Evolutionary conservation across 2,888 invertebrate species (phyloP), one percentile per base, ranked within the genome.

Genomic region (Agapetus fuscipes): DNA sequence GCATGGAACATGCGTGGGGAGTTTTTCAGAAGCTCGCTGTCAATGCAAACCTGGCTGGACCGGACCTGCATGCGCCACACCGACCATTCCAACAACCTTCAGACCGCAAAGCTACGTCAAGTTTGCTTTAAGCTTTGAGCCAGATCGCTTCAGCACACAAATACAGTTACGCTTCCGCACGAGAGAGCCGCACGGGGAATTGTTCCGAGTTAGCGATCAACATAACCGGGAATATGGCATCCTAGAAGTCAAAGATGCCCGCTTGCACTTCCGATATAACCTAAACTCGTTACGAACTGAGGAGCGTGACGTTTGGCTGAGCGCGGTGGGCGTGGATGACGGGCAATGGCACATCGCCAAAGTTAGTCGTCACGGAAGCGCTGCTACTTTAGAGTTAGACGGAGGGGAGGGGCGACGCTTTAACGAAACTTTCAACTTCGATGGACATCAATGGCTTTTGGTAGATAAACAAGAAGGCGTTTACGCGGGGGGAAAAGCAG

Each of bases 291-390:
- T 90, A 47, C 74, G 89, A 47, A 90, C 91, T 3, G 91, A 93
- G 59, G 91, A 93, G 59, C 80, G 80, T 46, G 87, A 88, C 55
- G 81, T 96, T 51, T 88, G 89, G 87, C 66, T 94, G 34, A 85
- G 86, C 51, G 83, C 88, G 3, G 83, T 94, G 16, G 78, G 85
- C 1, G 93, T 95, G 2, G 90, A 93, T 55, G 90, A 95, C 58
- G 96, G 96, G 1, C 91, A 93, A 54, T 96, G 96, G 96, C 96
- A 97, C 58, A 88, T 88, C 37, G 91, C 91, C 3, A 78, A 85
- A 49, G 87, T 95, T 1, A 85, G 86, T 52, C 77, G 96, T 38
- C 90, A 88, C 52, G 95, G 95, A 26, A 89, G 89, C 32, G 89
- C 91, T 6, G 93, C 95, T 9, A 88, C 88, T 34, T 66, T 97